Conservation (phyloP, 1,140 invertebrate species). For the Rhizoglyphus robini region DNA sequence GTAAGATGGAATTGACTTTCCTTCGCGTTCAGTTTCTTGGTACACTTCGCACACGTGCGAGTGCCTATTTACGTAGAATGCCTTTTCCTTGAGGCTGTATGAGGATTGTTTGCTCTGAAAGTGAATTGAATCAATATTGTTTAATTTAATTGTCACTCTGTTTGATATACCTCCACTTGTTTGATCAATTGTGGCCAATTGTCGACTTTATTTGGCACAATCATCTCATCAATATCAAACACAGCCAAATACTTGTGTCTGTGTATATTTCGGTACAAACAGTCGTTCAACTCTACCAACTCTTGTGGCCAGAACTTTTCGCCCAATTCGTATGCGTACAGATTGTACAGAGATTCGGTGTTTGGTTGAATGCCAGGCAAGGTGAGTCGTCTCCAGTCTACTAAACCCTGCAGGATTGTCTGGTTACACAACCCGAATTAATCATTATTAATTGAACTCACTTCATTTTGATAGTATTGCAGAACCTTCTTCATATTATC, state of each 20-base stretch:
- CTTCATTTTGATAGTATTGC: background rate
- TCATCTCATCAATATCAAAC: slow-evolving; percentile 79
- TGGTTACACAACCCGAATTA: background rate
- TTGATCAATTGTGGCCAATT: background rate
- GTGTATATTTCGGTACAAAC: slow-evolving; percentile 73
- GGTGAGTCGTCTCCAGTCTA: slow-evolving; percentile 5
- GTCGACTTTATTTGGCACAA: slow-evolving; percentile 45
- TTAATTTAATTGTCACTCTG: background rate
- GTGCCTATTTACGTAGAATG: background rate
- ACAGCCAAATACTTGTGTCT: slow-evolving; percentile 61
- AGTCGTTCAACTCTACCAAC: slow-evolving; percentile 61
- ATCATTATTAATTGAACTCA: background rate
- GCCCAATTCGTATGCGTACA: background rate
- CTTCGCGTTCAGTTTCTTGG: slow-evolving; percentile 19
- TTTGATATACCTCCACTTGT: background rate
- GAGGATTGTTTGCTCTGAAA: background rate
- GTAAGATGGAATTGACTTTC: slow-evolving; percentile 59
- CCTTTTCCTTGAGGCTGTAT: background rate
- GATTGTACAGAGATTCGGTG: background rate
- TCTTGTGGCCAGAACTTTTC: slow-evolving; percentile 5
- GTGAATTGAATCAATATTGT: background rate
- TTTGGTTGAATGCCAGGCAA: slow-evolving; percentile 6
- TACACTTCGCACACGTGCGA: slow-evolving; percentile 17
- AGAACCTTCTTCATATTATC: slow-evolving; percentile 5
- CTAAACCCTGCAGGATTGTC: background rate